These are phyloP conservation scores for Coregonus ussuriensis DNA, from an alignment of 2,797 vertebrate species.

Conservation along the genomic window DNA sequence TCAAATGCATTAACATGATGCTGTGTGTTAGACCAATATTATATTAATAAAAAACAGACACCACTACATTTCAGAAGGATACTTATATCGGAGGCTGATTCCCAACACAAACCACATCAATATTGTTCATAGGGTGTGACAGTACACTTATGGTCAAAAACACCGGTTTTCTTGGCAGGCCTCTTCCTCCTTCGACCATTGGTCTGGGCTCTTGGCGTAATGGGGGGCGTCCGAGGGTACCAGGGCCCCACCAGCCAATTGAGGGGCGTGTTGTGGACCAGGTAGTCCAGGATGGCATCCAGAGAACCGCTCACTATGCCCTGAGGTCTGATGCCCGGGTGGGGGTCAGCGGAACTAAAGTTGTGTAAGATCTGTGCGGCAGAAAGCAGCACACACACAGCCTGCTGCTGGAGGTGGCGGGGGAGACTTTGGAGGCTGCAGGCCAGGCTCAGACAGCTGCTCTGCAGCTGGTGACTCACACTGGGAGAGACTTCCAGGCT, in stretches of 20 bases:
- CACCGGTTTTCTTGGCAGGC: neutral
- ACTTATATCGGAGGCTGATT: too few species aligned
- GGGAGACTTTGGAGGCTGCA: slow-evolving; percentile 76
- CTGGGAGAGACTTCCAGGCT: slow-evolving; percentile 68
- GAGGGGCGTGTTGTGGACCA: slow-evolving; percentile 76
- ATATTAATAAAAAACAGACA: too few species aligned
- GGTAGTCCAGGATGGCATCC: slow-evolving; percentile 72
- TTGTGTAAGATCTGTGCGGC: slow-evolving; percentile 76
- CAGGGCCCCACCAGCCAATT: slow-evolving; percentile 84
- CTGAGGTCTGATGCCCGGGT: slow-evolving; percentile 48
- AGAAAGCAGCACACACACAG: slow-evolving; percentile 66
- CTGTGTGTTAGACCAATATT: too few species aligned
- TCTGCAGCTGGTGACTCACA: slow-evolving; percentile 79
- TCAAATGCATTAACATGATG: too few species aligned
- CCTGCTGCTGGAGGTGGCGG: slow-evolving; percentile 81
- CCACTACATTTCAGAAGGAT: too few species aligned
- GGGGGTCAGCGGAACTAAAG: slow-evolving; percentile 62
- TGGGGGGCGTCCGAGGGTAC: slow-evolving; percentile 63
- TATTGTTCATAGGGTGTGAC: neutral
- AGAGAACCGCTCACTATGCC: slow-evolving; percentile 48
- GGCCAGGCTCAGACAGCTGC: slow-evolving; percentile 69
- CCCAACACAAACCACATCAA: slow-evolving; percentile 5
- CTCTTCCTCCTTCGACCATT: slow-evolving; percentile 8
- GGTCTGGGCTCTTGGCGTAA: neutral
- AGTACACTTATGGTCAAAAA: slow-evolving; percentile 20